Conservation (phyloP, 1,140 invertebrate genomes). For the Trypoxylus dichotomus region DNA sequence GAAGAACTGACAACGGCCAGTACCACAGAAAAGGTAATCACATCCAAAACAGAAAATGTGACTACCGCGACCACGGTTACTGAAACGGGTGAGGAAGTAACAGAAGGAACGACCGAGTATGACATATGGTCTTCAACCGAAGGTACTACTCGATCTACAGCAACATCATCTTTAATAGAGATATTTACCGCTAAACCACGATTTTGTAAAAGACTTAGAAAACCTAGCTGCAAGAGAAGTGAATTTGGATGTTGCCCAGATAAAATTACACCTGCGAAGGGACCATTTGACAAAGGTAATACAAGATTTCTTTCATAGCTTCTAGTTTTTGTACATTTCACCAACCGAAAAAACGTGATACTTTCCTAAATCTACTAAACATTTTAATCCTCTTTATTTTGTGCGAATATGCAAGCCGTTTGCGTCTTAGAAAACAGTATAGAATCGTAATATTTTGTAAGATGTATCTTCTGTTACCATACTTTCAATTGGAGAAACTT, state of each 20-base stretch:
- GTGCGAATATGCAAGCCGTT: too few species aligned
- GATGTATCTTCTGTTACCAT: too few species aligned
- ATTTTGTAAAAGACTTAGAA: slow-evolving; percentile 66
- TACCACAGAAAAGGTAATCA: background rate
- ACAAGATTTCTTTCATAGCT: background rate
- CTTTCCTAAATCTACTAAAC: too few species aligned
- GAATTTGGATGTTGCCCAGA: slow-evolving; percentile 91
- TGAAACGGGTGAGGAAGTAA: slow-evolving; percentile 36
- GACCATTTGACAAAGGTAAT: slow-evolving; percentile 79
- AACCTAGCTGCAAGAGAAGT: slow-evolving; percentile 66
- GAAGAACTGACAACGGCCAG: background rate
- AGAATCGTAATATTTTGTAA: too few species aligned
- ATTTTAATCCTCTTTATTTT: too few species aligned
- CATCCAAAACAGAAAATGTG: slow-evolving; percentile 21
- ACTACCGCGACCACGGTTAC: slow-evolving; percentile 32
- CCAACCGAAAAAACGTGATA: too few species aligned
- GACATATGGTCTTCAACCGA: slow-evolving; percentile 31
- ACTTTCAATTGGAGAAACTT: too few species aligned
- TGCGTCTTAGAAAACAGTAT: too few species aligned
- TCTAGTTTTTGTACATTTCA: too few species aligned
- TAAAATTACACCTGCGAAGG: slow-evolving; percentile 75
- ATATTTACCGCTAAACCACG: slow-evolving; percentile 56
- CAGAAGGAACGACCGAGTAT: slow-evolving; percentile 34
- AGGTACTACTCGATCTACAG: slow-evolving; percentile 23
- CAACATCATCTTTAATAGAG: slow-evolving; percentile 54